Evolutionary conservation across 2,888 invertebrate genomes (phyloP), one percentile per base, ranked within the genome.

Genomic region (Andrena hattorfiana): DNA sequence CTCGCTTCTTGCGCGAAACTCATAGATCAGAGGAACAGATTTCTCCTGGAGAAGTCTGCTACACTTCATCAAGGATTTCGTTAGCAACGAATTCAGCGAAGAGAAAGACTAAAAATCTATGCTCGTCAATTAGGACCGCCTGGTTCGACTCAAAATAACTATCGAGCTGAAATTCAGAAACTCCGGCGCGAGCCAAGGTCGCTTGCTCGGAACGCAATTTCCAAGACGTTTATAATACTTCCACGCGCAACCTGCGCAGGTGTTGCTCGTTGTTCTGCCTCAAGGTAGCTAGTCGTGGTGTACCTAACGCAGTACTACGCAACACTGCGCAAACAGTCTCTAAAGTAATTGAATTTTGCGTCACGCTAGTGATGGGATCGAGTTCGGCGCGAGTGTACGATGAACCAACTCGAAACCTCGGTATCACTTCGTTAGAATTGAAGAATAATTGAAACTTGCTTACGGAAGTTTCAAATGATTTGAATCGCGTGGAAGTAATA

Each of bases 161-260:
- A 16, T 35, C 26, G 68, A 51, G 23, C 30, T 54, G 30, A 77
- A 77, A 68, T 77, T 71, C 56, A 0, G 32, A 49, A 54, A 76
- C 60, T 80, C 62, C 67, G 71, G 76, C 76, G 48, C 74, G 35
- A 16, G 26, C 7, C 76, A 76, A 80, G 76, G 71, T 67, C 54
- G 48, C 7, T 5, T 1, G 70, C 10, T 59, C 20, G 60, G 32
- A 67, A 66, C 76, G 66, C 76, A 42, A 69, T 71, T 76, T 51
- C 72, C 67, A 62, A 49, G 42, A 42, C 62, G 78, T 23, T 56
- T 62, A 67, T 67, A 42, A 60, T 35, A 23, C 32, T 8, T 56
- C 23, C 42, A 42, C 48, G 42, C 49, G 26, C 77, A 42, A 66
- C 42, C 20, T 49, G 32, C 28, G 72, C 72, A 71, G 60, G 62